phyloP scores from a whole-genome alignment of 2,797 vertebrate genomes.

The Apogon hyalosoma region DNA sequence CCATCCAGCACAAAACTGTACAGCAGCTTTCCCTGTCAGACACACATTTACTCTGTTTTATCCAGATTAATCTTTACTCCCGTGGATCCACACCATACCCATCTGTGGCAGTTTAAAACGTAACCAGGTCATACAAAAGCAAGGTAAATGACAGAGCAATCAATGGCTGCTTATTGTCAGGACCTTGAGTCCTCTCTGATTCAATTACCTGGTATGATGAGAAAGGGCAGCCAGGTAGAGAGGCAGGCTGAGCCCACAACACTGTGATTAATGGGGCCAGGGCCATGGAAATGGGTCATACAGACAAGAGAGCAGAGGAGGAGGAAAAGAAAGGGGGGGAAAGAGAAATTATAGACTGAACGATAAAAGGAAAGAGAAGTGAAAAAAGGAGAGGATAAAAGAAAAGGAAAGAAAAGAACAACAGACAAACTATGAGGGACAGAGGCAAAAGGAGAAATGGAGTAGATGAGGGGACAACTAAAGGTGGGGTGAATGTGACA shows the following conservation, averaged over 20 bases:
- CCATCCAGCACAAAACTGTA: neutral
- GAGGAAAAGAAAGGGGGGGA: neutral
- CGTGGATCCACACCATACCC: conserved; percentile 12
- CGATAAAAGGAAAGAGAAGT: neutral
- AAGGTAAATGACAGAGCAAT: conserved; percentile 59
- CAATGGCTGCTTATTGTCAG: conserved; percentile 66
- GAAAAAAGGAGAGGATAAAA: neutral
- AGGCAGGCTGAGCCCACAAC: conserved; percentile 51
- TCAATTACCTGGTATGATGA: conserved; percentile 81
- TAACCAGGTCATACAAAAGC: conserved; percentile 43
- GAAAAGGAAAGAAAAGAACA: neutral
- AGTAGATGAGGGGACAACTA: neutral
- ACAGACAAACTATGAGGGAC: neutral
- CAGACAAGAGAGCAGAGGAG: conserved; percentile 13
- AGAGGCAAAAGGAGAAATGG: no score
- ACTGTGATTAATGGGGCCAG: conserved; percentile 80
- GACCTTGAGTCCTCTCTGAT: conserved; percentile 65
- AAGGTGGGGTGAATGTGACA: conserved; percentile 1
- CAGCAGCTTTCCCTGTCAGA: conserved; percentile 7
- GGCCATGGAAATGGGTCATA: conserved; percentile 81
- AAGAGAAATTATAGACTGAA: conserved; percentile 14
- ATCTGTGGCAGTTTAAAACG: conserved; percentile 2
- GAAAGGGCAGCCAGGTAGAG: conserved; percentile 61
- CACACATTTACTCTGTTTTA: conserved; percentile 20
- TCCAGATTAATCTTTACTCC: conserved; percentile 27